Evolutionary conservation across 2,113 vertebrate genomes (phyloP), one percentile per base, ranked within the genome.

Genomic region (Lanius collurio): DNA sequence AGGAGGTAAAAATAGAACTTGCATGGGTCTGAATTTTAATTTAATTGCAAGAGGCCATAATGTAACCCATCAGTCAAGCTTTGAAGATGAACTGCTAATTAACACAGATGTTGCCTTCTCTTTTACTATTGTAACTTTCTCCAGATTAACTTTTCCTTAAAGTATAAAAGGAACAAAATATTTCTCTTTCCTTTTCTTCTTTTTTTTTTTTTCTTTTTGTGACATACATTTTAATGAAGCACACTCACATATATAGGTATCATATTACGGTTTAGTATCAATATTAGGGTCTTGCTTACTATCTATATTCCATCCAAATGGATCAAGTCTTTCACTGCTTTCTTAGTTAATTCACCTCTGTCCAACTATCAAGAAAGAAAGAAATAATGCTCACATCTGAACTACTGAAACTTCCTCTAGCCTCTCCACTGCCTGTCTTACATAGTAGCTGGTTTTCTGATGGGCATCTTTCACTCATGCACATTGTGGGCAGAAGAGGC

Each of bases 21-120:
- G 78, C 1, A 28, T 92, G 52, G 28, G 67, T 76, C 56, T 89
- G 81, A 92, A 84, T 90, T 64, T 64, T 86, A 94, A 94, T 95
- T 94, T 41, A 83, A 63, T 74, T 90, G 91, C 69, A 78, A 75
- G 52, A 68, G 39, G 74, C 55, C 64, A 91, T 91, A 94, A 89
- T 87, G 65, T 85, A 95, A 93, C 57, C 68, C 46, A 83, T 90
- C 73, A 80, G 70, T 95, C 84, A 95, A 76, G 75, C 49, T 77
- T 73, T 85, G 89, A 95, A 96, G 89, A 94, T 68, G 59, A 96
- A 93, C 67, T 89, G 89, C 93, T 95, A 95, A 96, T 96, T 96
- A 95, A 89, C 81, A 93, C 67, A 94, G 95, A 94, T 87, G 62
- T 93, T 87, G 60, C 67, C 82, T 93, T 96, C 50, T 8, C 52